Percentiles rank a stretch among this genome's conserved stretches.
Evolutionary conservation across 2,113 vertebrate species (phyloP).

Genomic region (Fregetta grallaria): DNA sequence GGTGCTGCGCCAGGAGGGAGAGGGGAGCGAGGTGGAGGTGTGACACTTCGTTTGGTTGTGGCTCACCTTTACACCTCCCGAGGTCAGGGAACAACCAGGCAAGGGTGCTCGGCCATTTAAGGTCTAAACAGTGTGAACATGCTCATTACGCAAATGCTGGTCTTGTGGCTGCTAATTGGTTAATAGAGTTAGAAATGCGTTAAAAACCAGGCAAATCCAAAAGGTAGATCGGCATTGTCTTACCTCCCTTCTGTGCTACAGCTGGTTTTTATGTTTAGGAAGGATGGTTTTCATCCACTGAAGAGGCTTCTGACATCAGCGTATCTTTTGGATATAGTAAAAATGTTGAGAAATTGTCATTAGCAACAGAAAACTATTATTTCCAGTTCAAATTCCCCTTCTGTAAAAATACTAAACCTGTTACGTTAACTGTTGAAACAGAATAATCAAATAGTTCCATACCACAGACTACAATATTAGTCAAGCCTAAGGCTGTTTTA

Average conservation of each 20-base stretch:
- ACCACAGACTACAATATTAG: neutral
- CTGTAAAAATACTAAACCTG: neutral
- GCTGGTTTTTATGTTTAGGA: neutral
- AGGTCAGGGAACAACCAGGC: neutral
- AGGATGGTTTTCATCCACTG: neutral
- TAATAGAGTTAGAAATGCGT: neutral
- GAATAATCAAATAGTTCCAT: constrained; percentile 5
- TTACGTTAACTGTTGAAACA: constrained; percentile 3
- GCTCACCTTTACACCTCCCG: neutral
- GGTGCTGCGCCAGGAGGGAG: neutral
- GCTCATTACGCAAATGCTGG: neutral
- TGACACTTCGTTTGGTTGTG: rapidly evolving
- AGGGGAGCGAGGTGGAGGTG: neutral
- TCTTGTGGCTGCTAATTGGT: neutral
- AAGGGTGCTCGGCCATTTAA: neutral
- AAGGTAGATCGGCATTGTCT: neutral
- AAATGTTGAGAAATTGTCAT: neutral
- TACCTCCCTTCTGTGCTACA: neutral
- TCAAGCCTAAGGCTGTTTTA: constrained; percentile 18
- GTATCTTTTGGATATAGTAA: neutral
- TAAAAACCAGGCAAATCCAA: neutral
- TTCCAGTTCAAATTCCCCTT: neutral
- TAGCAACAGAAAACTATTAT: neutral
- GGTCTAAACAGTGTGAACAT: neutral
- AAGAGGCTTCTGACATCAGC: neutral